A percentile compares a stretch with the other conserved stretches of the same genome.
Conservation (phyloP, 2,888 invertebrate genomes). For the Apodemia hepburni region DNA sequence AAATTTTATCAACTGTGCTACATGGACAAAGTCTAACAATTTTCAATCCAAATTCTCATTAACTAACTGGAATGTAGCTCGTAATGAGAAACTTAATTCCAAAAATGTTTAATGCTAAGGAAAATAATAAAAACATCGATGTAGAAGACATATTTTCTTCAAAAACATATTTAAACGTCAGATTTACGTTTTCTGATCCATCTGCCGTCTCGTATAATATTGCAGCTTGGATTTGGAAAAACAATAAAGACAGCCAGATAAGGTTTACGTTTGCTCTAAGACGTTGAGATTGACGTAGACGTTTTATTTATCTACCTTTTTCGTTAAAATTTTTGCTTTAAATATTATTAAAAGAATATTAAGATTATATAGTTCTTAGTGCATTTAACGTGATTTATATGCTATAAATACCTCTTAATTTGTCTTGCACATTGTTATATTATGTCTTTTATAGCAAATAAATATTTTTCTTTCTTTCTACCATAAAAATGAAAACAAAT, state of each 20-base stretch:
- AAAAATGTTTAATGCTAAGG: conserved; percentile 26
- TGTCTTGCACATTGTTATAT: no score
- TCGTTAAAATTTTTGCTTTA: no score
- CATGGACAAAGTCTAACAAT: no score
- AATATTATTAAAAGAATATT: background rate
- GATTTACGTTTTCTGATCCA: conserved; percentile 75
- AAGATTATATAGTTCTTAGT: no score
- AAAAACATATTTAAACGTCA: conserved; percentile 69
- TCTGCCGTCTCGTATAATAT: conserved; percentile 72
- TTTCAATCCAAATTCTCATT: no score
- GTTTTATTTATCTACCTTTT: conserved; percentile 54
- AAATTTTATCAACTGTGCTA: no score
- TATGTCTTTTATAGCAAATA: no score
- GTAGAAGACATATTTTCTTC: conserved; percentile 45
- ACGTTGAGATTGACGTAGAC: conserved; percentile 53
- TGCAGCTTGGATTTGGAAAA: conserved; percentile 64
- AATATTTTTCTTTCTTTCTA: no score
- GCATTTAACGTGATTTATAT: no score
- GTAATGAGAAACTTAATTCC: background rate
- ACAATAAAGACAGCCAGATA: conserved; percentile 69
- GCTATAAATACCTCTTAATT: no score
- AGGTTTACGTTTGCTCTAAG: conserved; percentile 63
- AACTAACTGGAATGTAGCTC: no score
- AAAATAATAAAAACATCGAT: conserved; percentile 40
- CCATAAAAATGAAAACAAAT: no score